Evolutionary conservation across 2,113 vertebrate genomes (phyloP).

Genomic region (Catagonus wagneri): DNA sequence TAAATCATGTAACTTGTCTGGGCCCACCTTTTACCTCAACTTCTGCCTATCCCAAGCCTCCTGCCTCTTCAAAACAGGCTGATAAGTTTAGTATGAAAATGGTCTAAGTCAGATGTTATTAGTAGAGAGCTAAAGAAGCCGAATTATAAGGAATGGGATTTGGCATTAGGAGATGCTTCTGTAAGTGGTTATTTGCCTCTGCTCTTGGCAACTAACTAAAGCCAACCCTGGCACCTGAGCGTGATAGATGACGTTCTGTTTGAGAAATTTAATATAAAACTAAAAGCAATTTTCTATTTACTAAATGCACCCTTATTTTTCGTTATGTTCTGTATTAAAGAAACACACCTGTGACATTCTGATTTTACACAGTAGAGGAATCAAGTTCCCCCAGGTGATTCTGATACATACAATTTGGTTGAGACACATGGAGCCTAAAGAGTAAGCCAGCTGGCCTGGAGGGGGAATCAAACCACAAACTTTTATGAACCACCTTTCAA

Average conservation of each 20-base stretch:
- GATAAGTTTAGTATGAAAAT: neutral
- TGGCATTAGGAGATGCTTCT: neutral
- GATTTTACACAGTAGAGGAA: constrained; percentile 15
- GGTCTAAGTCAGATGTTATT: neutral
- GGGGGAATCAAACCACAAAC: neutral
- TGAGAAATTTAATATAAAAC: constrained; percentile 1
- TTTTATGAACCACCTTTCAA: neutral
- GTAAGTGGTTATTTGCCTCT: neutral
- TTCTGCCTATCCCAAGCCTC: neutral
- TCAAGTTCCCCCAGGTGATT: constrained; percentile 6
- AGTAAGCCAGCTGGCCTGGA: neutral
- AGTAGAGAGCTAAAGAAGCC: neutral
- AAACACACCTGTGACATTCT: neutral
- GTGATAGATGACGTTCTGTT: neutral
- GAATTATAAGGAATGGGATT: neutral
- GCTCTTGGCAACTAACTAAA: constrained; percentile 25
- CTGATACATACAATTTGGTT: neutral
- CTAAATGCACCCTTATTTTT: neutral
- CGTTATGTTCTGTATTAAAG: neutral
- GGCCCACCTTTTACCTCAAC: neutral
- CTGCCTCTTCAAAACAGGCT: neutral
- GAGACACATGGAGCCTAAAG: neutral
- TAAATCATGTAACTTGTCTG: neutral
- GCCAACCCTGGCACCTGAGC: neutral
- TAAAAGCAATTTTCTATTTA: neutral